phyloP scores from a whole-genome alignment of 2,113 vertebrate genomes.

The Myotis brandtii region DNA sequence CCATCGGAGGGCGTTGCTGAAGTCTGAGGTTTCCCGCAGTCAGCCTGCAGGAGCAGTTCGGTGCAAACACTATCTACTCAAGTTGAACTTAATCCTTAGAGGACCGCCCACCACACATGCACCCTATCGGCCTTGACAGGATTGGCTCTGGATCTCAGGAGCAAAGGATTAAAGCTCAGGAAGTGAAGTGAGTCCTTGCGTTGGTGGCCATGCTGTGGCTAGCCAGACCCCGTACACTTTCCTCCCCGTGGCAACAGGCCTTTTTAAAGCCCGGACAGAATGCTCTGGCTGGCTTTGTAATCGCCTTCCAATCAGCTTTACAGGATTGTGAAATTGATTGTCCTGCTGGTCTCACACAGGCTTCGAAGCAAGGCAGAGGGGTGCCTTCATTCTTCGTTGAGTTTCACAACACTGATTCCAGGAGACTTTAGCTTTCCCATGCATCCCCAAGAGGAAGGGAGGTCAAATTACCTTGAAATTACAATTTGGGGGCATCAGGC shows the following conservation, averaged over 20 bases:
- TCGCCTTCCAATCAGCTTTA: constrained; percentile 82
- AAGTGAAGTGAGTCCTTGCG: neutral
- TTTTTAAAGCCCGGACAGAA: constrained; percentile 11
- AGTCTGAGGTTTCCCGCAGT: neutral
- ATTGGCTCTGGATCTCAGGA: neutral
- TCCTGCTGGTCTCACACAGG: neutral
- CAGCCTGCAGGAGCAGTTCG: neutral
- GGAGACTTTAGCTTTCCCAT: constrained; percentile 73
- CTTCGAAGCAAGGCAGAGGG: constrained; percentile 61
- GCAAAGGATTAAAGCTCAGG: neutral
- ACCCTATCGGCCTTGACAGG: neutral
- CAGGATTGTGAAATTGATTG: constrained; percentile 81
- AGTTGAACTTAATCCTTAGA: neutral
- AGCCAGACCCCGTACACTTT: neutral
- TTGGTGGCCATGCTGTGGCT: neutral
- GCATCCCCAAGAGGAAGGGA: constrained; percentile 72
- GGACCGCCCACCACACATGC: neutral
- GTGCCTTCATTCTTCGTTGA: constrained; percentile 73
- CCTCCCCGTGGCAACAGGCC: neutral
- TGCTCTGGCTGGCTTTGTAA: constrained; percentile 71
- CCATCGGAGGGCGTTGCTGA: neutral
- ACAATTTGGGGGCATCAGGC: constrained; percentile 49
- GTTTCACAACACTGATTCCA: constrained; percentile 67
- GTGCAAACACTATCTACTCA: neutral
- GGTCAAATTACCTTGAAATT: constrained; percentile 82